These are phyloP conservation scores for Frieseomelitta varia DNA, from an alignment of 1,140 invertebrate genomes.

Conservation along the genomic window DNA sequence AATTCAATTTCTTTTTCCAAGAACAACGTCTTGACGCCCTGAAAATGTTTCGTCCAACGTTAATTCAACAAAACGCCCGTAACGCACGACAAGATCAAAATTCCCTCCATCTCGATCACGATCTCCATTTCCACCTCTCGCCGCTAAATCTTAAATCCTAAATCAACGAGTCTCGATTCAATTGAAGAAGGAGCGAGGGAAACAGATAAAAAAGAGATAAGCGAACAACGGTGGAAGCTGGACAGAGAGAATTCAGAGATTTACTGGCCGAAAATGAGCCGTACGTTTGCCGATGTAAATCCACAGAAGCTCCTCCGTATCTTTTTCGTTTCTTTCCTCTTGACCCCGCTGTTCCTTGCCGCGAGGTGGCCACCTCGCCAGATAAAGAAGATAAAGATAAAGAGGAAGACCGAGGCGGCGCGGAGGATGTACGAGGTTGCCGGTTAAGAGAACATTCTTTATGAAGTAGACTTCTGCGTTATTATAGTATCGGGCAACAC, in stretches of 20 bases:
- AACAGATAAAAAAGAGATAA: background rate
- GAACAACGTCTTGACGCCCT: no score
- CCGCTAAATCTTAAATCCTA: no score
- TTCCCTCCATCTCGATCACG: no score
- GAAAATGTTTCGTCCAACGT: no score
- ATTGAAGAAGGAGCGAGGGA: background rate
- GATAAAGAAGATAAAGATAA: conserved; percentile 79
- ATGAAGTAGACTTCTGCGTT: conserved; percentile 79
- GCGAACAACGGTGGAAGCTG: no score
- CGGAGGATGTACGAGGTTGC: conserved; percentile 49
- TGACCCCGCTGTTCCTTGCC: conserved; percentile 47
- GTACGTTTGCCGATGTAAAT: conserved; percentile 64
- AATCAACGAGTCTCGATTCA: background rate
- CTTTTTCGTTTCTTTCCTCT: conserved; percentile 34
- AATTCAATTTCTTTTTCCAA: no score
- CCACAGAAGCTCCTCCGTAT: conserved; percentile 60
- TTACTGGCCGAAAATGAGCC: conserved; percentile 59
- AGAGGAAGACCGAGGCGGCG: conserved; percentile 54
- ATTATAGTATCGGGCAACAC: conserved; percentile 79
- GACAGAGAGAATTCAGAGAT: conserved; percentile 21
- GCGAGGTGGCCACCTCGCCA: conserved; percentile 71
- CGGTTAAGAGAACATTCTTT: conserved; percentile 67
- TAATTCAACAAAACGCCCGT: no score
- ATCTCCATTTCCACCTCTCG: no score
- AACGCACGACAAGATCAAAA: no score